These are phyloP conservation scores for Coranthus polyacanthus DNA, from an alignment of 2,797 vertebrate species.

Conservation along the genomic window DNA sequence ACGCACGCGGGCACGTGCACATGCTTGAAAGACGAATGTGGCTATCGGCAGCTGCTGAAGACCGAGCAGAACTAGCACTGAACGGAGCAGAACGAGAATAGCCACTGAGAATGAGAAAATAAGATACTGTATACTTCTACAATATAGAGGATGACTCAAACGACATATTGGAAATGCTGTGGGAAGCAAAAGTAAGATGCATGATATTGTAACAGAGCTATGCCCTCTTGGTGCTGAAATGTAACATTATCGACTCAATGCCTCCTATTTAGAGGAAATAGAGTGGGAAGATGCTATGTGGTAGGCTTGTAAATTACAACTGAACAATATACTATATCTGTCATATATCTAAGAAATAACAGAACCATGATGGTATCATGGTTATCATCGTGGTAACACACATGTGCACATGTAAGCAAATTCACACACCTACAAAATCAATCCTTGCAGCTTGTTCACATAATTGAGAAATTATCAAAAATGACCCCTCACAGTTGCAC, in stretches of 20 bases:
- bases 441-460: conserved; percentile 47
- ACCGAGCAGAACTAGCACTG: conserved; percentile 30
- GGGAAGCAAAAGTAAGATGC: conserved; percentile 68
- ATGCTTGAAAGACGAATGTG: conserved; percentile 54
- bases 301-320: conserved; percentile 43
- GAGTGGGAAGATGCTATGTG: conserved; percentile 59
- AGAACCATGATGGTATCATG: neutral
- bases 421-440: conserved; percentile 22
- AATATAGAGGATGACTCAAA: conserved; percentile 59
- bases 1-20: conserved; percentile 1
- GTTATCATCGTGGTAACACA: too few relatives aligned
- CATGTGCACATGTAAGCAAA: conserved; percentile 14
- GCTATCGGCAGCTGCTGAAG: conserved; percentile 30
- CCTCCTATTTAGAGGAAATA: conserved; percentile 55
- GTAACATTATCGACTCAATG: conserved; percentile 63
- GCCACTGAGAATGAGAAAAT: conserved; percentile 32
- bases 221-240: conserved; percentile 60
- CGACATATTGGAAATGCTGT: conserved; percentile 61
- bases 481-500: conserved; percentile 70
- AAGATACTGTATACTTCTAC: conserved; percentile 40
- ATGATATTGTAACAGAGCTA: conserved; percentile 56
- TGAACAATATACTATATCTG: conserved; percentile 45
- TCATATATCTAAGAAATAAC: conserved; percentile 51
- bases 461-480: conserved; percentile 67
- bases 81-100: conserved; percentile 44